phyloP scores from a whole-genome alignment of 1,140 invertebrate species.

The Magallana gigas region DNA sequence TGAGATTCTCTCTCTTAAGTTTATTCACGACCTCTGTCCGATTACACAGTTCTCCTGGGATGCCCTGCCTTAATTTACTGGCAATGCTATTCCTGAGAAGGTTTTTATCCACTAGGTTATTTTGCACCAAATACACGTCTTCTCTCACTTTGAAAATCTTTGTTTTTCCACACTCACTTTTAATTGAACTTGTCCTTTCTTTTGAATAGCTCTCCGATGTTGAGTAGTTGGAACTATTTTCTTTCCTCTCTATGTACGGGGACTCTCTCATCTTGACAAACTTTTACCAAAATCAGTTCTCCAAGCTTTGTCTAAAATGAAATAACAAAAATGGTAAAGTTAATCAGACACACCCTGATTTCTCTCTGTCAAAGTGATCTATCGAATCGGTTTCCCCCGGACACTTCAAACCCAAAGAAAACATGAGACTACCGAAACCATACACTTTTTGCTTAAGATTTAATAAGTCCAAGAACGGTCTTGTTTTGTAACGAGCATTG shows the following conservation, averaged over 20 bases:
- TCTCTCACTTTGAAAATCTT: constrained; percentile 52
- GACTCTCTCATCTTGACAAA: constrained; percentile 13
- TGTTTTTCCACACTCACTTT: constrained; percentile 31
- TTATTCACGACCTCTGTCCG: constrained; percentile 56
- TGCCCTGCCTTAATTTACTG: constrained; percentile 58
- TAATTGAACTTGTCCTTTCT: constrained; percentile 18
- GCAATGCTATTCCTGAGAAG: constrained; percentile 67
- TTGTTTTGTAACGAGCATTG: constrained; percentile 14
- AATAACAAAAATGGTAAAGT: neutral
- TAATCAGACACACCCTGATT: neutral
- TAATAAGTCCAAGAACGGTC: constrained; percentile 27
- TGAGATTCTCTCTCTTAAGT: constrained; percentile 60
- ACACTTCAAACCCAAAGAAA: neutral
- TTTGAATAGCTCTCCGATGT: neutral
- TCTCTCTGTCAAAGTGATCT: neutral
- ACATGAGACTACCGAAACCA: neutral
- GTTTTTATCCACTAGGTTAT: constrained; percentile 57
- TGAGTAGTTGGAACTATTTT: constrained; percentile 7
- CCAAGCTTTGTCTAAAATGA: neutral
- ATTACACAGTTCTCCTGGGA: constrained; percentile 55
- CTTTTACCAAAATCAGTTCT: neutral
- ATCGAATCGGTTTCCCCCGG: neutral
- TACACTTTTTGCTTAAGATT: neutral
- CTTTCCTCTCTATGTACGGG: neutral
- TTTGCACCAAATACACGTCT: constrained; percentile 64